A percentile compares a stretch with the other conserved stretches of the same genome.
These are phyloP conservation scores for Brotula barbata DNA, from an alignment of 2,797 vertebrate species.

Conservation along the genomic window DNA sequence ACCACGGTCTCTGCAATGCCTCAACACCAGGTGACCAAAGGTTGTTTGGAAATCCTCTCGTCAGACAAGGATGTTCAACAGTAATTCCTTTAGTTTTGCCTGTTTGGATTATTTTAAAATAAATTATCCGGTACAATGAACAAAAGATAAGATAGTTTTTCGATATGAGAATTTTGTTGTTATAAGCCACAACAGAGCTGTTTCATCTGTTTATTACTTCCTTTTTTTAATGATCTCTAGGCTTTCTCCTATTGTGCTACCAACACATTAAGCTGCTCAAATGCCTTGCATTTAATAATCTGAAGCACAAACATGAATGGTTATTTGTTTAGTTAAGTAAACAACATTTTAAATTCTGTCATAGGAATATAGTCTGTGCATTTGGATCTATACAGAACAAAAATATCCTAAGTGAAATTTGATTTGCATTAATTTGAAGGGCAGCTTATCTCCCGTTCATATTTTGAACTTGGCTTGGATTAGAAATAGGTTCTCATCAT, in stretches of 20 bases:
- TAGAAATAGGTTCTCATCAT: slow-evolving; percentile 73
- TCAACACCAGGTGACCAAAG: slow-evolving; percentile 23
- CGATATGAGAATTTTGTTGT: not conserved
- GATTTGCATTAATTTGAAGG: slow-evolving; percentile 76
- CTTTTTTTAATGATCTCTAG: slow-evolving; percentile 22
- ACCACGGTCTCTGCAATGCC: not conserved
- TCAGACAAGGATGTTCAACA: slow-evolving; percentile 21
- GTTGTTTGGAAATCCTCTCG: slow-evolving; percentile 21
- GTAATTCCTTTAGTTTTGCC: slow-evolving; percentile 6
- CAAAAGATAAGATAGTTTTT: slow-evolving; percentile 1
- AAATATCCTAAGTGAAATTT: slow-evolving; percentile 73
- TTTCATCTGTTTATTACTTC: slow-evolving; percentile 9
- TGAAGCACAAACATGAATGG: slow-evolving; percentile 53
- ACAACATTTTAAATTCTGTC: slow-evolving; percentile 51
- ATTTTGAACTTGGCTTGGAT: slow-evolving; percentile 74
- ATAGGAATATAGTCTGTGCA: slow-evolving; percentile 56
- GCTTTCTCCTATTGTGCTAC: slow-evolving; percentile 13
- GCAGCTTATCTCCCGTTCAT: slow-evolving; percentile 73
- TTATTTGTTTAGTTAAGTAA: slow-evolving; percentile 50
- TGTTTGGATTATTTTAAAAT: slow-evolving; percentile 6
- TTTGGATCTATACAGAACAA: slow-evolving; percentile 63
- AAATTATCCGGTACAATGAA: too few relatives aligned
- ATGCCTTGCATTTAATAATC: slow-evolving; percentile 56
- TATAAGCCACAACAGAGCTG: not conserved
- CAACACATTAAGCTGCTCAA: slow-evolving; percentile 40